Conservation (phyloP, 2,113 vertebrate genomes). For the Rhabdornis inornatus region DNA sequence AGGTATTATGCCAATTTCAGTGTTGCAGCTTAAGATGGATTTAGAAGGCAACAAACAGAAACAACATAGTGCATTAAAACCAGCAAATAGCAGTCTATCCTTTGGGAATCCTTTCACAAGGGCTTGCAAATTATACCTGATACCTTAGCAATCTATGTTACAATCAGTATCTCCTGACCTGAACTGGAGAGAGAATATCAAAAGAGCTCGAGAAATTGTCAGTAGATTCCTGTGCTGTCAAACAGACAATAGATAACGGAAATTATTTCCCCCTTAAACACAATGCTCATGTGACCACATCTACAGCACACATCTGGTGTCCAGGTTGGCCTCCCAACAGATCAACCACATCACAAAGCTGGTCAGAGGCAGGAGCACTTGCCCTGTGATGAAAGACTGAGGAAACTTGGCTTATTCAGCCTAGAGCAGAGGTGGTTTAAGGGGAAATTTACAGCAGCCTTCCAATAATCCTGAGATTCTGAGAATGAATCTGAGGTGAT, state of each 20-base stretch:
- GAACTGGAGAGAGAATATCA: not conserved
- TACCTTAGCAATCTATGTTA: not conserved
- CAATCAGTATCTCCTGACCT: not conserved
- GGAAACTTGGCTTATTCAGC: not conserved
- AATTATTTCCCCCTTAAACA: not conserved
- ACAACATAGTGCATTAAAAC: not conserved
- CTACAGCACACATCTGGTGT: not conserved
- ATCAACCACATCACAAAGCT: not conserved
- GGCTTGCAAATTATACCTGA: not conserved
- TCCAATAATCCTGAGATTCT: not conserved
- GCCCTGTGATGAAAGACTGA: not conserved
- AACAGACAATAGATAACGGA: not conserved
- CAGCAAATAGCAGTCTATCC: not conserved
- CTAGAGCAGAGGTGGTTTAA: not conserved
- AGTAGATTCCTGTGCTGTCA: not conserved
- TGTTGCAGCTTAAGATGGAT: not conserved
- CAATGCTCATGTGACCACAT: not conserved
- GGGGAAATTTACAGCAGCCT: not conserved
- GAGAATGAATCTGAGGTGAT: too few species aligned
- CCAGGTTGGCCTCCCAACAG: not conserved
- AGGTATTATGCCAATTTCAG: slow-evolving; percentile 17
- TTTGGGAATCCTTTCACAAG: not conserved
- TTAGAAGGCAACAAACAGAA: not conserved
- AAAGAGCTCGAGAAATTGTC: not conserved
- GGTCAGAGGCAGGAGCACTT: not conserved